Base-by-base conservation (phyloP, 2,113 vertebrate species). In the crab-eating macaque (Macaca fascicularis) region DNA sequence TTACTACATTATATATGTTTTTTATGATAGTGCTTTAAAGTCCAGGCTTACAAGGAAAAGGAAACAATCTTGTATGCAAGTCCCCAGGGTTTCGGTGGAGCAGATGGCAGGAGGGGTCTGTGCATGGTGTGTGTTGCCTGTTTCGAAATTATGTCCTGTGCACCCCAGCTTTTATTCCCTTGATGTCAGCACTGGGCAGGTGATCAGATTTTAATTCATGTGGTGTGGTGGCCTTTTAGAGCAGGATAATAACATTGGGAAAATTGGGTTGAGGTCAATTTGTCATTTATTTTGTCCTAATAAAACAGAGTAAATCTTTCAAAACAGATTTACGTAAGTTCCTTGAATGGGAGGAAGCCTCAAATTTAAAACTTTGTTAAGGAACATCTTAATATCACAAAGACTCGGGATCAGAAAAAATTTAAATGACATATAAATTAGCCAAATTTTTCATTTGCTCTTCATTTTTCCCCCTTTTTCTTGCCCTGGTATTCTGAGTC, bases 51-150 rank as follows among this genome's bases (percentile, higher is more conserved):
- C 59, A 70, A 90, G 64, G 48, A 85, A 93, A 84, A 90, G 89
- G 85, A 50, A 82, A 61, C n/a, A 67, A 16, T 55, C 12, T 79
- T 9, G 8, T 35, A 17, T 0, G 17, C 84, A 80, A 89, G 90
- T 85, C 6, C 89, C 69, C 57, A 48, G 19, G 69, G 88, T 75
- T 83, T 86, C 32, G 40, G 61, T 30, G 92, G 94, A 98, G 91
- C 79, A 98, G 96, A 95, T 95, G 97, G 83, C 82, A 88, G 48
- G 16, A 64, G 45, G 96, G 64, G 94, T 93, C 96, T 92, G 75
- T 75, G 40, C 16, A 64, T 90, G 76, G 48, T 90, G 40, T 38
- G n/a, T 55, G 50, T 25, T 92, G 92, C 83, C 90, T 95, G 70
- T 20, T 81, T 50, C 35, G 9, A 40, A 57, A 25, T 87, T 25